Evolutionary conservation across 2,797 vertebrate species (phyloP).

Genomic region (Rousettus madagascariensis): DNA sequence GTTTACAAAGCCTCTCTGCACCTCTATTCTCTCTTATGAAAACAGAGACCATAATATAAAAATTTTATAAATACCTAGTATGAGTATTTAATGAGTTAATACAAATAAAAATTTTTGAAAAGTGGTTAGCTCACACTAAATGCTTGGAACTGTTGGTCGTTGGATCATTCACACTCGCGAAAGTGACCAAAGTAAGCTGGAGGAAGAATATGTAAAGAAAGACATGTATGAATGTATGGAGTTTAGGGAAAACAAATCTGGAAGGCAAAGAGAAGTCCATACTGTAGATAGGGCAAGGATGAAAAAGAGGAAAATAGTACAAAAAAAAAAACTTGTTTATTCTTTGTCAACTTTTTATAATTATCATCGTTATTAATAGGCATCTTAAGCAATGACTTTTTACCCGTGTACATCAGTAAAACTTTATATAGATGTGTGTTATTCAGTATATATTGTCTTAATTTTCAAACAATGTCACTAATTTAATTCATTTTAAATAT

Average conservation of each 20-base stretch:
- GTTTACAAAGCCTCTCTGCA: neutral
- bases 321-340: neutral
- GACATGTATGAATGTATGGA: neutral
- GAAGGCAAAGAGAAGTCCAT: neutral
- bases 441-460: neutral
- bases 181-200: neutral
- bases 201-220: neutral
- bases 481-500: neutral
- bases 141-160: neutral
- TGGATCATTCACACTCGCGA: neutral
- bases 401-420: neutral
- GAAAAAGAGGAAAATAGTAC: neutral
- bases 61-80: neutral
- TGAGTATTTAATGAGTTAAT: neutral
- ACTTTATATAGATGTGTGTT: neutral
- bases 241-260: neutral
- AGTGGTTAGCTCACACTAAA: neutral
- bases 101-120: neutral
- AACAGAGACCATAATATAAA: neutral
- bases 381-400: neutral
- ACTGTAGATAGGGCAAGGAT: neutral
- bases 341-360: neutral
- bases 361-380: neutral
- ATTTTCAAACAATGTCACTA: neutral
- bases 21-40: neutral